Percentiles rank a stretch among this genome's conserved stretches.
Conservation (phyloP, 2,888 invertebrate genomes). For the Melieria crassipennis region DNA sequence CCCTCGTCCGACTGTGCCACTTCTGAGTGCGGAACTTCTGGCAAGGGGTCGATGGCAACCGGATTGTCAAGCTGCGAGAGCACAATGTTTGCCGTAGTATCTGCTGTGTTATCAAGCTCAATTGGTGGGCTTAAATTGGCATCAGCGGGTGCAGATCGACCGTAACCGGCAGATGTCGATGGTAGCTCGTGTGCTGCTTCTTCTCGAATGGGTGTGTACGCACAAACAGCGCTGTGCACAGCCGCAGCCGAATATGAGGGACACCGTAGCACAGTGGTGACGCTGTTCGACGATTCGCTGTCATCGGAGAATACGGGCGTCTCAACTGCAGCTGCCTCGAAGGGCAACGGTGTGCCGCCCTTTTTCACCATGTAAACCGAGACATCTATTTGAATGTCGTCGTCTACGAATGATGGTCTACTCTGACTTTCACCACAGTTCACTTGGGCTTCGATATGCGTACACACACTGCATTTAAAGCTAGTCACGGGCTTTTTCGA, state of each 20-base stretch:
- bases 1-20: not conserved
- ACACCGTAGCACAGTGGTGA: too few species aligned
- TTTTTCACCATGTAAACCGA: constrained; percentile 22
- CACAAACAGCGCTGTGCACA: too few species aligned
- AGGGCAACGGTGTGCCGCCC: not conserved
- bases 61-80: too few species aligned
- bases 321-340: not conserved
- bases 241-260: too few species aligned
- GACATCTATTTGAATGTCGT: constrained; percentile 1
- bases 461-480: constrained; percentile 50
- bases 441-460: constrained; percentile 29
- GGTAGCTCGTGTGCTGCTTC: too few species aligned
- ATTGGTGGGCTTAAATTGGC: not conserved
- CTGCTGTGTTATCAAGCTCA: not conserved
- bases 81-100: not conserved
- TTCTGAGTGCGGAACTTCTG: not conserved
- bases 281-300: too few species aligned
- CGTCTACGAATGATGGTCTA: not conserved
- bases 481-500: constrained; percentile 7
- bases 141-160: not conserved
- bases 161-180: too few species aligned
- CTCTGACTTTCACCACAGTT: not conserved
- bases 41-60: too few species aligned
- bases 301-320: constrained; percentile 10
- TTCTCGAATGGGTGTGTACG: too few species aligned